Conservation (phyloP, 2,113 vertebrate genomes). For the Natator depressus region DNA sequence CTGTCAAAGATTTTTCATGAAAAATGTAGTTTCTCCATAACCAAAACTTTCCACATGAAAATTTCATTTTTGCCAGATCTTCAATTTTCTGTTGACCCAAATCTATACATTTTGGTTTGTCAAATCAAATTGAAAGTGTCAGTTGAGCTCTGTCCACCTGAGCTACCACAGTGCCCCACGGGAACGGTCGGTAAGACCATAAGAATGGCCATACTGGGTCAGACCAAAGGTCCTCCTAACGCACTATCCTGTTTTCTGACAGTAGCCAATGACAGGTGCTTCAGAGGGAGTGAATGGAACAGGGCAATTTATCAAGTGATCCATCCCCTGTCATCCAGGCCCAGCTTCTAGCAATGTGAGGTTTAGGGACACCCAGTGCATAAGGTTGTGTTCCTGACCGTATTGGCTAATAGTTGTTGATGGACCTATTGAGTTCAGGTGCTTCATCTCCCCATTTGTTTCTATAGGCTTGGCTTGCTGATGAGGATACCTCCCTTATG, state of each 20-base stretch:
- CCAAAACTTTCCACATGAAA: background rate
- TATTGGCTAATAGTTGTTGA: background rate
- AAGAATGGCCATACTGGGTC: background rate
- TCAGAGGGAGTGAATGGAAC: background rate
- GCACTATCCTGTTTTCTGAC: background rate
- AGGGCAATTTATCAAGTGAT: background rate
- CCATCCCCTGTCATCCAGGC: background rate
- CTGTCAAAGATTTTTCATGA: background rate
- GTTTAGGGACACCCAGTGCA: background rate
- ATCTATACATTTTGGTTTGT: background rate
- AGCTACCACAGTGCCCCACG: background rate
- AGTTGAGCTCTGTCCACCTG: rapidly evolving
- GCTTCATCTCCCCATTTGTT: background rate
- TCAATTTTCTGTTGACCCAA: background rate
- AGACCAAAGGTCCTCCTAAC: background rate
- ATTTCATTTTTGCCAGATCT: background rate
- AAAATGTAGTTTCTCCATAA: background rate
- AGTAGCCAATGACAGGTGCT: background rate
- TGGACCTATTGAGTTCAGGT: background rate
- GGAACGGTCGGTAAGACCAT: background rate
- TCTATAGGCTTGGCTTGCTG: background rate
- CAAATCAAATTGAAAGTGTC: background rate
- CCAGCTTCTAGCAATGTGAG: background rate
- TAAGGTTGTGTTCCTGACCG: background rate
- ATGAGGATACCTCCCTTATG: background rate